Base-by-base conservation (phyloP, 2,888 invertebrate species). In the Cheilosia soror region DNA sequence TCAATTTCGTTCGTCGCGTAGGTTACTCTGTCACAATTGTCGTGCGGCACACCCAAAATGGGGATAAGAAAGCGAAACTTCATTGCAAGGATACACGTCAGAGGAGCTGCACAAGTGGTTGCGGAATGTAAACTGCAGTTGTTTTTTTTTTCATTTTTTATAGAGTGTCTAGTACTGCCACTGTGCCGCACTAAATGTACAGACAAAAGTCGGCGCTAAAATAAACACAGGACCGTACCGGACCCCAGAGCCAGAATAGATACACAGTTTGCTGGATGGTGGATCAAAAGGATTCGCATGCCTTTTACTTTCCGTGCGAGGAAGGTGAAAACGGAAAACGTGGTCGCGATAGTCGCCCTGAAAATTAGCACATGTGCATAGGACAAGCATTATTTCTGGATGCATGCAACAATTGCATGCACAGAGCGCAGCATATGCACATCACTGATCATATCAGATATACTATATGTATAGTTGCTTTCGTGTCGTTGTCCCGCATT, bases 261-360 rank as follows among this genome's bases (percentile, higher is more conserved):
- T 3, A 15, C 15, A 47, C 15, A 13, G 42, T 4, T 7, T 33
- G 13, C 15, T 51, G 53, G 11, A 49, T 69, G 75, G n/a, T 31
- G 58, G 55, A 76, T 76, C 71, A 68, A 76, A 85, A 85, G 76
- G 76, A 80, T 72, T 57, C 66, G 42, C 29, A 55, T 80, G 60
- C 47, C 85, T 80, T 85, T 85, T 85, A 85, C 85, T 85, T 85
- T 85, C 76, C 57, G 76, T 65, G 51, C 53, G 25, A 68, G 76
- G 76, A 69, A 84, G 84, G 80, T 84, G 84, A 84, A 84, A 85
- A 76, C 71, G 33, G 20, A 60, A 79, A 66, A 85, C 66, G 42
- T 65, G 49, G 63, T 63, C 55, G 53, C 62, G 44, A 68, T 81
- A 57, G 55, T 69, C 65, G 80, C 55, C 37, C 60, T 80, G 65